A percentile compares a stretch with the other conserved stretches of the same genome.
Conservation (phyloP, 1,140 invertebrate genomes). For the Nasonia giraulti region DNA sequence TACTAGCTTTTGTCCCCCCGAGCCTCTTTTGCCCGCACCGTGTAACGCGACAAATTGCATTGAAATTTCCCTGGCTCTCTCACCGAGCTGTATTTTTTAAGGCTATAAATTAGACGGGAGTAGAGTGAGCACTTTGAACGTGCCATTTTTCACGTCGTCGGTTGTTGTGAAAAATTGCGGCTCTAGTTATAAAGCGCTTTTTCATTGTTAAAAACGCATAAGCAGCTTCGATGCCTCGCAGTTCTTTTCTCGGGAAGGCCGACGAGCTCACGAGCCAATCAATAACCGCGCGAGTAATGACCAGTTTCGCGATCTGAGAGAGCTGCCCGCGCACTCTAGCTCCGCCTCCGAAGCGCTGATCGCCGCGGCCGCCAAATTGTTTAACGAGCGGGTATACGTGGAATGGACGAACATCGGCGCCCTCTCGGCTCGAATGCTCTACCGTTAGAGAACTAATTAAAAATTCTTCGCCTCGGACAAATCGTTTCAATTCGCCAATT, state of each 20-base stretch:
- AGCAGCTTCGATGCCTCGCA: slow-evolving; percentile 8
- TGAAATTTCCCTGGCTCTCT: not conserved
- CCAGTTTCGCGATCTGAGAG: slow-evolving; percentile 63
- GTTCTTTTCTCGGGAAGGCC: slow-evolving; percentile 18
- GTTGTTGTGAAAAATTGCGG: slow-evolving; percentile 25
- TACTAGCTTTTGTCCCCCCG: not conserved
- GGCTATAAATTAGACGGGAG: not conserved
- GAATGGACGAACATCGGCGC: not conserved
- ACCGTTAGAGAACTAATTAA: not conserved
- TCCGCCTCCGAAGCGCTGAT: slow-evolving; percentile 57
- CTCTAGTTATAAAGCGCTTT: slow-evolving; percentile 46
- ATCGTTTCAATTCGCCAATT: not conserved
- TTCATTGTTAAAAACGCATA: slow-evolving; percentile 58
- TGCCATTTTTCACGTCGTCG: not conserved
- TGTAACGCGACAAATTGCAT: not conserved
- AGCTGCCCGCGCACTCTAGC: slow-evolving; percentile 46
- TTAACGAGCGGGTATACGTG: not conserved
- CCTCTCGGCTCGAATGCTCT: not conserved
- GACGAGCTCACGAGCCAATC: slow-evolving; percentile 64
- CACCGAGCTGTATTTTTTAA: not conserved
- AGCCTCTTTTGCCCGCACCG: not conserved
- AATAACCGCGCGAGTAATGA: slow-evolving; percentile 66
- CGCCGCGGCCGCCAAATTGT: slow-evolving; percentile 5
- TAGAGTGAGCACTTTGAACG: not conserved
- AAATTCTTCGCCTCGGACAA: not conserved